Conservation (phyloP, 2,797 vertebrate genomes). For the Pantherophis alleghaniensis region DNA sequence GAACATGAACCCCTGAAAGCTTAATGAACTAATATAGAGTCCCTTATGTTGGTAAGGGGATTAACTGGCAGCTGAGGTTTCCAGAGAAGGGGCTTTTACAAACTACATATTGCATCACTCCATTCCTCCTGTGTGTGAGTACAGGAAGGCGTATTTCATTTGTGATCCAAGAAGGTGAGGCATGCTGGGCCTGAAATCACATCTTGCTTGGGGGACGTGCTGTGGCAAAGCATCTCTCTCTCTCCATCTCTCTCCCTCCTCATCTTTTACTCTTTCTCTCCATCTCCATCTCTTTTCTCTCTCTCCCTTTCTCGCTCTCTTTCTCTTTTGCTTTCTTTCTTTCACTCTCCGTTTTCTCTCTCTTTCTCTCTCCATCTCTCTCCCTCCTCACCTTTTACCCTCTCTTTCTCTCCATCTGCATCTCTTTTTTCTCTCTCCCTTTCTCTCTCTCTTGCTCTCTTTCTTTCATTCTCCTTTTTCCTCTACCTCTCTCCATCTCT, state of each 20-base stretch:
- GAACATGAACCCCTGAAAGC: slow-evolving; percentile 2
- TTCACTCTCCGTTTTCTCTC: too few species aligned
- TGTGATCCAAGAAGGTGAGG: slow-evolving; percentile 5
- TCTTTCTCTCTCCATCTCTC: too few species aligned
- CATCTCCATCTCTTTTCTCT: too few species aligned
- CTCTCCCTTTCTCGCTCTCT: not conserved
- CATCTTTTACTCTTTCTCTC: too few species aligned
- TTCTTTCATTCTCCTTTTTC: too few species aligned
- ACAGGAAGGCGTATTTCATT: slow-evolving; percentile 38
- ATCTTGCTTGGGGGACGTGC: not conserved
- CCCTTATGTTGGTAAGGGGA: slow-evolving; percentile 41
- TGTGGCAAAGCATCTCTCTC: not conserved
- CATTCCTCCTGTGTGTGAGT: slow-evolving; percentile 25
- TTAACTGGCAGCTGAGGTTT: slow-evolving; percentile 40
- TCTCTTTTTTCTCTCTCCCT: not conserved
- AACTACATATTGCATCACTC: slow-evolving; percentile 15
- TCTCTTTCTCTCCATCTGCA: too few species aligned
- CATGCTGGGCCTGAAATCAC: not conserved
- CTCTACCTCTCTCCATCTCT: too few species aligned
- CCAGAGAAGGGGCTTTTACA: slow-evolving; percentile 38
- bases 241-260: not conserved
- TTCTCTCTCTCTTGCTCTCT: not conserved
- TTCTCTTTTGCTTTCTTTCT: not conserved
- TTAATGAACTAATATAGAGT: slow-evolving; percentile 41
- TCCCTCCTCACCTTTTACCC: not conserved